Conservation (phyloP, 2,888 invertebrate species). For the Dicycla oo region DNA sequence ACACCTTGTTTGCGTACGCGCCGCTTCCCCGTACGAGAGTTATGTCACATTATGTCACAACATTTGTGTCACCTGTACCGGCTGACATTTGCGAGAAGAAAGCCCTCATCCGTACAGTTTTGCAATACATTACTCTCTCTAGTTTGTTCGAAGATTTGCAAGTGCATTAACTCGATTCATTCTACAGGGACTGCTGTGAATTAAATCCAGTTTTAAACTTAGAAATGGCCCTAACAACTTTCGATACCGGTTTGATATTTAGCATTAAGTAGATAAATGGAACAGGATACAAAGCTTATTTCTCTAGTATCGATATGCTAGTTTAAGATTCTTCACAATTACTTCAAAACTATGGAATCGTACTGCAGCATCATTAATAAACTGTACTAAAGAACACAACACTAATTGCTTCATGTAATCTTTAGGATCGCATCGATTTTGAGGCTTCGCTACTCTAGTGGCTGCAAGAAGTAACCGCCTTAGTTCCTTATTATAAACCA, state of each 20-base stretch:
- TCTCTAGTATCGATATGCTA: background rate
- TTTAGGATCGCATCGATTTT: too few species aligned
- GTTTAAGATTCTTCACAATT: background rate
- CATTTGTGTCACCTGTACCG: conserved; percentile 71
- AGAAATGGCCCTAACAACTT: conserved; percentile 43
- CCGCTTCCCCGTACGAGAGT: conserved; percentile 60
- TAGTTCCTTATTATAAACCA: too few species aligned
- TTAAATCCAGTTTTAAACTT: conserved; percentile 9
- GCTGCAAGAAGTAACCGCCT: too few species aligned
- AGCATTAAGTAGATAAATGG: conserved; percentile 27
- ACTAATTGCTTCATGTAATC: conserved; percentile 75
- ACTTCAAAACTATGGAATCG: conserved; percentile 55
- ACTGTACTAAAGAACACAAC: conserved; percentile 65
- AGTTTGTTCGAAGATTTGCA: conserved; percentile 34
- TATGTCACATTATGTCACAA: conserved; percentile 79
- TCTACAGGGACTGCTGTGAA: background rate
- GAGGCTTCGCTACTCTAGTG: too few species aligned
- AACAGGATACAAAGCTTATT: conserved; percentile 19
- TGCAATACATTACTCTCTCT: conserved; percentile 63
- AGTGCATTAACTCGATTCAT: conserved; percentile 29
- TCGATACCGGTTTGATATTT: conserved; percentile 42
- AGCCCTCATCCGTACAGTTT: conserved; percentile 71
- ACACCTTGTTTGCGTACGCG: conserved; percentile 61
- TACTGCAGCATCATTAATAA: conserved; percentile 53
- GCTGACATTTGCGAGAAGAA: conserved; percentile 83